These are phyloP conservation scores for Seison nebaliae DNA, from an alignment of 1,140 invertebrate species.

Conservation along the genomic window DNA sequence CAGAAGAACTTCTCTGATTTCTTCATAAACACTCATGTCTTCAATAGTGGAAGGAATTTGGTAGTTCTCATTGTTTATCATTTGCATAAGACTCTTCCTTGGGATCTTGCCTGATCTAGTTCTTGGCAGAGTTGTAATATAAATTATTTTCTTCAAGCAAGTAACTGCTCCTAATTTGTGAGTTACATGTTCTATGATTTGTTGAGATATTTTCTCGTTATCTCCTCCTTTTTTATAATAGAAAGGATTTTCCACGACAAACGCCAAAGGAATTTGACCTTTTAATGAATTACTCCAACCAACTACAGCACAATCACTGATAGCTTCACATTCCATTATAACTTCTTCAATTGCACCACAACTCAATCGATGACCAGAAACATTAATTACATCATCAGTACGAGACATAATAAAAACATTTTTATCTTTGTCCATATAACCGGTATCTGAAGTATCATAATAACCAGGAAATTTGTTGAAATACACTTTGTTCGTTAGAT, in stretches of 20 bases:
- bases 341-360: constrained; percentile 57
- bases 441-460: constrained; percentile 80
- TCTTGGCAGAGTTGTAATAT: constrained; percentile 48
- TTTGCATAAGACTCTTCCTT: constrained; percentile 50
- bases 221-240: constrained; percentile 14
- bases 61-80: constrained; percentile 43
- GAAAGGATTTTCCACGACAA: constrained; percentile 40
- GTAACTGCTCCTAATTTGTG: constrained; percentile 61
- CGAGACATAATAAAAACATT: constrained; percentile 59
- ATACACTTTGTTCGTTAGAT: constrained; percentile 51
- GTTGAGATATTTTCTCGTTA: constrained; percentile 20
- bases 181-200: constrained; percentile 35
- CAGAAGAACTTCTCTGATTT: constrained; percentile 42
- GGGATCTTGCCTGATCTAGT: constrained; percentile 51
- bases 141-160: constrained; percentile 44
- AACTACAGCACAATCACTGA: constrained; percentile 47
- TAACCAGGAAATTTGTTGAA: constrained; percentile 61
- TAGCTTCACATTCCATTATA: neutral
- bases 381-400: constrained; percentile 81
- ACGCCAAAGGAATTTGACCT: constrained; percentile 57
- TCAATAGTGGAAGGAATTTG: constrained; percentile 59
- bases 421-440: constrained; percentile 41
- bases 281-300: constrained; percentile 61
- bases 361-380: constrained; percentile 61
- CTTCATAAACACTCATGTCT: constrained; percentile 48